These are phyloP conservation scores for Rhagoletis pomonella DNA, from an alignment of 1,140 invertebrate genomes.

Conservation along the genomic window DNA sequence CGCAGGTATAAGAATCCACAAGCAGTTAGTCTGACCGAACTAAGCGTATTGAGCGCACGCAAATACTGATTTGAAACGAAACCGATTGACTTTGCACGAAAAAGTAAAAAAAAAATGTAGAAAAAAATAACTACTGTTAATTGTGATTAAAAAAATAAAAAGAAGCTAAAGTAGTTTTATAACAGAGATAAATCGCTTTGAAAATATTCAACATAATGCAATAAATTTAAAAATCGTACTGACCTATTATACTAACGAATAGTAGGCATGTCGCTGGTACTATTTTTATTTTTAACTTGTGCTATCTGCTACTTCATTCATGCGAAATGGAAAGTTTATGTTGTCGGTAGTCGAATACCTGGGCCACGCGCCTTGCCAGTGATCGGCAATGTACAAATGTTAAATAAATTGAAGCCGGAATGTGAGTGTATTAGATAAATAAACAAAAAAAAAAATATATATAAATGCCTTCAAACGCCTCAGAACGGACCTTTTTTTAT, in stretches of 20 bases:
- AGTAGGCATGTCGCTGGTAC: conserved; percentile 55
- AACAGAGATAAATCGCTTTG: not conserved
- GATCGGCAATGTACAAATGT: conserved; percentile 69
- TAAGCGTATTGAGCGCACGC: not conserved
- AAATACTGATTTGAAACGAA: not conserved
- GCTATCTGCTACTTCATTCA: conserved; percentile 22
- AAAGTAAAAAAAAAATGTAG: not conserved
- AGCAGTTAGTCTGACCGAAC: not conserved
- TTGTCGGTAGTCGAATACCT: conserved; percentile 56
- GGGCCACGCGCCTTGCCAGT: conserved; percentile 69
- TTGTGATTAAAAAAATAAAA: not conserved
- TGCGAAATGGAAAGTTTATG: conserved; percentile 44
- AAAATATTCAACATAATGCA: not conserved
- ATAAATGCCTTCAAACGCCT: not conserved
- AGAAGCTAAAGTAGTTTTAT: not conserved
- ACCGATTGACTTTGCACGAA: not conserved
- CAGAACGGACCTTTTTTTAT: no score
- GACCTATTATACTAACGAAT: not conserved
- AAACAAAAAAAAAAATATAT: conserved; percentile 11
- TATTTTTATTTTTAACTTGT: conserved; percentile 49
- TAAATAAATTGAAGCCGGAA: conserved; percentile 68
- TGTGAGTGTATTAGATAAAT: conserved; percentile 61
- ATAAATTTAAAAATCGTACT: not conserved
- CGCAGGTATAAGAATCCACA: not conserved
- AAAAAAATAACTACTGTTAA: not conserved